Percentiles rank a stretch among this genome's conserved stretches.
Conservation (phyloP, 2,797 vertebrate genomes). For the Mormyrops attenuatus region DNA sequence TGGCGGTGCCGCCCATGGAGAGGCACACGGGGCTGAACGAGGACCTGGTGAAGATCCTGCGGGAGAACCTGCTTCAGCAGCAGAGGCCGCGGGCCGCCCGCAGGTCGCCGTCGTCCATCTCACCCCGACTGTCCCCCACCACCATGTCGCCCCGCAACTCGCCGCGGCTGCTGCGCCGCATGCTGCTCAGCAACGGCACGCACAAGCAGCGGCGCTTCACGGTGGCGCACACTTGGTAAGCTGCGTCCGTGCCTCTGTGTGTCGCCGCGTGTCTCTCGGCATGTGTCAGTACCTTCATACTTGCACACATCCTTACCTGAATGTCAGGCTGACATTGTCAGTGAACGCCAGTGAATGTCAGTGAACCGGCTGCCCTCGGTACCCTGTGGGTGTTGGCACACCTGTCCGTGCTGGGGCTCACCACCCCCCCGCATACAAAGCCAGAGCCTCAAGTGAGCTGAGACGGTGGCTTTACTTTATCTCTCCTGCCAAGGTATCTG, state of each 20-base stretch:
- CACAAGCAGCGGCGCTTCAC: constrained; percentile 95
- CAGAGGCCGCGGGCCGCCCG: constrained; percentile 74
- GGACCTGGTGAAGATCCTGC: constrained; percentile 90
- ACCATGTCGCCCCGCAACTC: constrained; percentile 87
- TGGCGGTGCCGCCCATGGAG: constrained; percentile 81
- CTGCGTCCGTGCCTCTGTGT: neutral
- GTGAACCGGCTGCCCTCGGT: neutral
- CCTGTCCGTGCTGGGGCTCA: neutral
- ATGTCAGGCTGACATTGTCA: neutral
- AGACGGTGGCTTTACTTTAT: constrained; percentile 3
- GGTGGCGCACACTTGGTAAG: constrained; percentile 89
- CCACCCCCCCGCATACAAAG: neutral
- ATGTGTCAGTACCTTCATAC: neutral
- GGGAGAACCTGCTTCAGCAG: constrained; percentile 93
- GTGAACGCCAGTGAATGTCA: neutral
- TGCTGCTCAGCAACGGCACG: constrained; percentile 90
- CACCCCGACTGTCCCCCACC: constrained; percentile 73
- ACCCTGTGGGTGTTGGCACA: neutral
- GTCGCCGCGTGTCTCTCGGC: neutral
- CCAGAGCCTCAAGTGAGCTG: neutral
- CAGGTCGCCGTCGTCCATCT: constrained; percentile 78
- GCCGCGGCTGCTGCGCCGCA: constrained; percentile 87
- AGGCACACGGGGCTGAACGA: constrained; percentile 88
- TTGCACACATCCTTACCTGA: neutral
- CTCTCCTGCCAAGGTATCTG: neutral